Base-by-base conservation (phyloP, 2,113 vertebrate genomes). In the Lepus europaeus region DNA sequence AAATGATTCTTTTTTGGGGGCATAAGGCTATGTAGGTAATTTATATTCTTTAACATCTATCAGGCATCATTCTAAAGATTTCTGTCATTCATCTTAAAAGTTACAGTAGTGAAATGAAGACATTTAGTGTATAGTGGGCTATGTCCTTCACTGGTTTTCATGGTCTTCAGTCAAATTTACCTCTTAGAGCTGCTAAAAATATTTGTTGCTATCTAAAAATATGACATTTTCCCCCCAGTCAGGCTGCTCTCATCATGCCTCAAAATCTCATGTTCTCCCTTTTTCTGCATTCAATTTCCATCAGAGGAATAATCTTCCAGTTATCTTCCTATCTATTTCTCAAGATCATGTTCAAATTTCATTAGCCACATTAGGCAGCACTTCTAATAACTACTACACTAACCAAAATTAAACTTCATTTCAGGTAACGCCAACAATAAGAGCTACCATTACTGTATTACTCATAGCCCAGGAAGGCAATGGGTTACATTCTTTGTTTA, bases 281-380 rank as follows among this genome's bases (percentile, higher is more conserved):
- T 78, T 23, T 90, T 68, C 19, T 94, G 9, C 11, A 85, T 82
- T 69, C 51, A 72, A 69, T 86, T 93, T 33, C 17, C 29, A 86
- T 17, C 49, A n/a, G 6, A 33, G 33, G 64, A 64, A 86, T 2
- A 51, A 61, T 49, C 6, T 63, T 33, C 53, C 61, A 14, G 74
- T 51, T 27, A n/a, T 81, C 1, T 39, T 5, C 49, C 20, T 61
- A 63, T 0, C 0, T 45, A 72, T 66, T 84, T 72, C 8, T 81
- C 16, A 86, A 12, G 20, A 1, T 82, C 4, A 53, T 80, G 33
- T 68, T 61, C 31, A 81, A 76, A n/a, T 93, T 72, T 82, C 29
- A 3, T 23, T 82, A 56, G 29, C 29, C 77, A 90, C 17, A 27
- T 77, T 64, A 45, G 39, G 29, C 39, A 66, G 69, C 31, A 27